A percentile compares a stretch with the other conserved stretches of the same genome.
Evolutionary conservation across 2,888 invertebrate species (phyloP).

Genomic region (Geotrupes spiniger): DNA sequence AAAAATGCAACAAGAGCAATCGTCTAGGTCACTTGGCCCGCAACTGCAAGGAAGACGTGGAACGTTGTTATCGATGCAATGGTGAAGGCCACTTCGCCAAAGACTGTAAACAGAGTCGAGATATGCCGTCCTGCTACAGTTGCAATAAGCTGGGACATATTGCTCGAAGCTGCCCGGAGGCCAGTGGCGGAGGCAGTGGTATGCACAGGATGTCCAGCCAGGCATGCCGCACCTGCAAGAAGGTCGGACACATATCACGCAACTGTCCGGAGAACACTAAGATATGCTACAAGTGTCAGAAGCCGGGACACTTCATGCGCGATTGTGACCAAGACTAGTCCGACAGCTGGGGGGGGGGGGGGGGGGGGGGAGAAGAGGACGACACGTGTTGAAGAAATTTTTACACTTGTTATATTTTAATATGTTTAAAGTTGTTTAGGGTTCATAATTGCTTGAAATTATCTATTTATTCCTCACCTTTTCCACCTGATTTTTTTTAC

Average conservation of each 20-base stretch:
- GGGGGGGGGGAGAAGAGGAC: slow-evolving; percentile 11
- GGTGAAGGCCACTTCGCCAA: slow-evolving; percentile 91
- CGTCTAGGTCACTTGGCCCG: slow-evolving; percentile 90
- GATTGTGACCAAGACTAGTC: slow-evolving; percentile 57
- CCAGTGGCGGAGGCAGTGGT: slow-evolving; percentile 48
- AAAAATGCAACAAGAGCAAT: slow-evolving; percentile 96
- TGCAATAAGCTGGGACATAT: slow-evolving; percentile 94
- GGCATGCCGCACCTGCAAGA: slow-evolving; percentile 93
- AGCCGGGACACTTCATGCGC: slow-evolving; percentile 86
- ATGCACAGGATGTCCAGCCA: slow-evolving; percentile 47
- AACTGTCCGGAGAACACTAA: slow-evolving; percentile 81
- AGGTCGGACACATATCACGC: slow-evolving; percentile 87
- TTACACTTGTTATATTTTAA: slow-evolving; percentile 30
- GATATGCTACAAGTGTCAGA: slow-evolving; percentile 91
- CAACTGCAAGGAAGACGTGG: slow-evolving; percentile 91
- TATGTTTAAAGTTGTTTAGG: slow-evolving; percentile 30
- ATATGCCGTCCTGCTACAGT: slow-evolving; percentile 86
- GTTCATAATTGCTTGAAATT: slow-evolving; percentile 26
- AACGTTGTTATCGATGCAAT: slow-evolving; percentile 87
- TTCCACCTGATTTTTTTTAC: slow-evolving; percentile 19
- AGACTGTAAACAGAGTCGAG: slow-evolving; percentile 82
- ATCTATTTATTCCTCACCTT: slow-evolving; percentile 27
- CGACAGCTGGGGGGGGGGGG: slow-evolving; percentile 7
- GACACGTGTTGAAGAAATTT: slow-evolving; percentile 20
- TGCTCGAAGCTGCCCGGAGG: slow-evolving; percentile 80